A percentile compares a stretch with the other conserved stretches of the same genome.
phyloP scores from a whole-genome alignment of 2,113 vertebrate species.

The Rhombomys opimus region DNA sequence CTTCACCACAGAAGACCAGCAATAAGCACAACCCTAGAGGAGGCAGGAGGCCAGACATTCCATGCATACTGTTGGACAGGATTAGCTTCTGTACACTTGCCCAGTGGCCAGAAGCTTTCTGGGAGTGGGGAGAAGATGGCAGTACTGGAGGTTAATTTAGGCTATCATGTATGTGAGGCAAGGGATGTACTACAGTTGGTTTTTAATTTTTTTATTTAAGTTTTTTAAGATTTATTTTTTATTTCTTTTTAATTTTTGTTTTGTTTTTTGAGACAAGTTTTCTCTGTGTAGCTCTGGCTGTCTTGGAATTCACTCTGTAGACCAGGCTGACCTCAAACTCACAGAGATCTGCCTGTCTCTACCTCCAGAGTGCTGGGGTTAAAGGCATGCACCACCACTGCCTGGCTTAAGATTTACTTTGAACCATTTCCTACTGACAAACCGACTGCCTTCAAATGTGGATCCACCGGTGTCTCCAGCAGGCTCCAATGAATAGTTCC shows the following conservation, averaged over 20 bases:
- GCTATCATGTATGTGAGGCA: not conserved
- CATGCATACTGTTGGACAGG: not conserved
- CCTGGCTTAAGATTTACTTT: not conserved
- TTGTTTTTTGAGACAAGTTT: too few relatives aligned
- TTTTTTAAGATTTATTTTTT: not conserved
- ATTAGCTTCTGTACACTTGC: not conserved
- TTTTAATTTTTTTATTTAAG: not conserved
- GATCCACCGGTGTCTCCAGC: not conserved
- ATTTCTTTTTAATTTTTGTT: too few relatives aligned
- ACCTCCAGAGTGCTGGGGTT: too few relatives aligned
- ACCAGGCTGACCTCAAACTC: too few relatives aligned
- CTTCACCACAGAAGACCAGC: not conserved
- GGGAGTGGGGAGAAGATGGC: not conserved
- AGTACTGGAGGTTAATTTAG: not conserved
- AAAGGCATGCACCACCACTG: too few relatives aligned
- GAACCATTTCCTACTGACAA: not conserved
- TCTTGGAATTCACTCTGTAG: too few relatives aligned
- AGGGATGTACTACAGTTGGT: not conserved
- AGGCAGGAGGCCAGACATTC: not conserved
- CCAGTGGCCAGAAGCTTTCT: not conserved
- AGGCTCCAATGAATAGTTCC: not conserved
- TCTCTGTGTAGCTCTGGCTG: too few relatives aligned
- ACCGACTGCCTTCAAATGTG: not conserved
- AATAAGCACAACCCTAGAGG: not conserved
- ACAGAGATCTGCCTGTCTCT: too few relatives aligned